Conservation (phyloP, 2,797 vertebrate genomes). For the Characodon lateralis region DNA sequence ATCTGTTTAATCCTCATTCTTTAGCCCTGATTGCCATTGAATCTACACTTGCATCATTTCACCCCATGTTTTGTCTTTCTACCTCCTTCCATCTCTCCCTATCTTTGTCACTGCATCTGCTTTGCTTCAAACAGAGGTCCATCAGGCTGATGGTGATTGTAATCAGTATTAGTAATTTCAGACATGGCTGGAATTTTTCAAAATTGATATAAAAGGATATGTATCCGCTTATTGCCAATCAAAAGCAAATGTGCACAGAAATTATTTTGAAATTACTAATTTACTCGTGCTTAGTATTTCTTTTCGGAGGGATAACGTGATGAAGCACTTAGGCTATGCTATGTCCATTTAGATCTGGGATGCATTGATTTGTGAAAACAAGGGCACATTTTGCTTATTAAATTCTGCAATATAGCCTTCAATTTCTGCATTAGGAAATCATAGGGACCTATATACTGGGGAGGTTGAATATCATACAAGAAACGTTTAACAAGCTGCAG, state of each 20-base stretch:
- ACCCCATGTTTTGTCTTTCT: slow-evolving; percentile 4
- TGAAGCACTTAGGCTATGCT: not conserved
- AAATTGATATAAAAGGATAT: slow-evolving; percentile 46
- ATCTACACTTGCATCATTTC: slow-evolving; percentile 34
- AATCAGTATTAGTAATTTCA: slow-evolving; percentile 45
- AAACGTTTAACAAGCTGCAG: not conserved
- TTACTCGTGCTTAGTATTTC: not conserved
- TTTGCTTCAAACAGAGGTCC: slow-evolving; percentile 34
- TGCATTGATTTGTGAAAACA: not conserved
- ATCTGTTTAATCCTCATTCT: slow-evolving; percentile 29
- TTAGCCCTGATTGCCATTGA: slow-evolving; percentile 26
- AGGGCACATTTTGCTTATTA: not conserved
- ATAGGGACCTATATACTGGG: not conserved
- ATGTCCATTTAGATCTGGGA: not conserved
- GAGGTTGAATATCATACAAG: not conserved
- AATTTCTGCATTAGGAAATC: not conserved
- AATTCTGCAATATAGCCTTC: not conserved
- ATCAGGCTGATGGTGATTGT: slow-evolving; percentile 44
- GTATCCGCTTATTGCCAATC: slow-evolving; percentile 35
- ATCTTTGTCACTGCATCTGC: slow-evolving; percentile 15
- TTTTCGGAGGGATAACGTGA: not conserved
- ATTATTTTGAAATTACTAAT: slow-evolving; percentile 18
- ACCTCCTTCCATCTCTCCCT: slow-evolving; percentile 7
- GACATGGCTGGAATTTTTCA: slow-evolving; percentile 48
- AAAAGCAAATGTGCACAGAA: slow-evolving; percentile 15